phyloP scores from a whole-genome alignment of 1,140 invertebrate species.

The Leptinotarsa texana region DNA sequence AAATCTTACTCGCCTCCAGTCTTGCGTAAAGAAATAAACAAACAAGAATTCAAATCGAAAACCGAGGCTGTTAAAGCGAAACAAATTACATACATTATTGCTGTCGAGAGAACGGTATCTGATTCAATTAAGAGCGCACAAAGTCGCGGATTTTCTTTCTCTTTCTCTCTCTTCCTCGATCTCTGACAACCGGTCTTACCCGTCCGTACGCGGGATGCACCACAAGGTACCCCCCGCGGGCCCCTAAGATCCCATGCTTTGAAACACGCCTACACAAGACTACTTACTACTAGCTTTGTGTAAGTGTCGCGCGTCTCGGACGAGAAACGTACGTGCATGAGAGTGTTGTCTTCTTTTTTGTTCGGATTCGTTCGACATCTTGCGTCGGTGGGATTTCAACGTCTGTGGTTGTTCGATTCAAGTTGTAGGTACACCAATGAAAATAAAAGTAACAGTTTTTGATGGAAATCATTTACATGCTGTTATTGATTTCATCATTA shows the following conservation, averaged over 20 bases:
- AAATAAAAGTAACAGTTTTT: no score
- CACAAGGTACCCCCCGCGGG: constrained; percentile 7
- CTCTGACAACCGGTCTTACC: constrained; percentile 15
- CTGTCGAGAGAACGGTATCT: constrained; percentile 19
- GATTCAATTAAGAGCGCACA: constrained; percentile 14
- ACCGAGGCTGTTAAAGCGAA: constrained; percentile 7
- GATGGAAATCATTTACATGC: no score
- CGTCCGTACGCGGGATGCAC: constrained; percentile 1
- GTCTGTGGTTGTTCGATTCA: no score
- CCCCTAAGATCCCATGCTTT: neutral
- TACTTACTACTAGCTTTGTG: neutral
- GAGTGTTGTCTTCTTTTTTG: neutral
- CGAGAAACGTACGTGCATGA: neutral
- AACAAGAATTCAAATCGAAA: neutral
- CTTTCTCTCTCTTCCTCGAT: neutral
- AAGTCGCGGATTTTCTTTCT: neutral
- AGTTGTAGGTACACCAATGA: no score
- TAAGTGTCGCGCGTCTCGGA: neutral
- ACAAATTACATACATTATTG: constrained; percentile 25
- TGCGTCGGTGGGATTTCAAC: no score
- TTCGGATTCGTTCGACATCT: neutral
- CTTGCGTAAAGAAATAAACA: neutral
- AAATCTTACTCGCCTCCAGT: neutral
- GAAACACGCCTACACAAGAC: constrained; percentile 1
- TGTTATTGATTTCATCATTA: no score